Evolutionary conservation across 1,140 invertebrate species (phyloP), one percentile per base, ranked within the genome.

Genomic region (Semibalanus balanoides): DNA sequence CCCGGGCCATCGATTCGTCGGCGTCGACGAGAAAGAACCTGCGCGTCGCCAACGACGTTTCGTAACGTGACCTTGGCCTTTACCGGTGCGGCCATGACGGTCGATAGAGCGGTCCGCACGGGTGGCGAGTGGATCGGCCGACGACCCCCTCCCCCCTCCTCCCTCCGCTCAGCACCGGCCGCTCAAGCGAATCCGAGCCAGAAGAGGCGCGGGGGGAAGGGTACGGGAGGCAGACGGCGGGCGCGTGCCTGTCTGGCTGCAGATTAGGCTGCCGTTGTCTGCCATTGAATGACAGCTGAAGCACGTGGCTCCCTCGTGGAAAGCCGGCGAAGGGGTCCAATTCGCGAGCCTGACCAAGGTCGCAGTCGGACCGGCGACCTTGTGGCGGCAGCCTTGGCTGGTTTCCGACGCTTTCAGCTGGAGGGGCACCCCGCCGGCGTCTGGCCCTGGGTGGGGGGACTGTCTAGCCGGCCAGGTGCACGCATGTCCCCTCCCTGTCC

Each of bases 61-160:
- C 51, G 51, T 64, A 64, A 64, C 51, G 51, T 64, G 51, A 64
- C 51, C 51, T 64, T 64, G 51, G 51, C 51, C 51, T 64, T 64
- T 64, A 17, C 51, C 51, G 22, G 14, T 19, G 9, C 51, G 11
- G 11, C 22, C 14, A 1, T 7, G 7, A 19, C 51, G 51, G 22
- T 64, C 51, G 51, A 64, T 64, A 40, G 35, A 5, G 17, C 35
- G 17, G 51, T 40, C 51, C 51, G 51, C 51, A 14, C 51, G 35
- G 35, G 35, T 40, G 35, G 35, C 17, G 35, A 5, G 35, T 17
- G 35, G 35, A 40, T 40, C 35, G 35, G 35, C 35, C 35, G 35
- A 40, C 35, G 35, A 40, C 35, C 35, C 35, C 35, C 17, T 17
- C 35, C 35, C 17, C 35, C 35, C 35, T 40, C 35, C 35, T 40